These are phyloP conservation scores for Erpetoichthys calabaricus DNA, from an alignment of 2,797 vertebrate species.

Conservation along the genomic window DNA sequence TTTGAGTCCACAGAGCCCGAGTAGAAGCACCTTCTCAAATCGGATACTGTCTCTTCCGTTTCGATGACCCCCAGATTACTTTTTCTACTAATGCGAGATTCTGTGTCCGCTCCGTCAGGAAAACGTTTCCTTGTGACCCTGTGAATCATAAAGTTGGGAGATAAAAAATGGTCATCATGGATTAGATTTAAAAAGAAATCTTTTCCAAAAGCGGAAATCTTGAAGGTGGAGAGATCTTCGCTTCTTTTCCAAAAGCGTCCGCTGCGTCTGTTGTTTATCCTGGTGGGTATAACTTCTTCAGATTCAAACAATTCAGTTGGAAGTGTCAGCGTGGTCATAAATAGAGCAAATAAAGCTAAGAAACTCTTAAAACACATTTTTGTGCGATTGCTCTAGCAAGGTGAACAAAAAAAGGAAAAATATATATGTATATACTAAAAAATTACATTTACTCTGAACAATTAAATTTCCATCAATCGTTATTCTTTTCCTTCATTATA, in stretches of 20 bases:
- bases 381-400: too few species aligned
- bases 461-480: too few species aligned
- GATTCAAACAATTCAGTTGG: slow-evolving; percentile 30
- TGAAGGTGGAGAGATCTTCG: slow-evolving; percentile 44
- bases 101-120: slow-evolving; percentile 8
- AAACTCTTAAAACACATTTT: slow-evolving; percentile 28
- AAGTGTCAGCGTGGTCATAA: slow-evolving; percentile 26
- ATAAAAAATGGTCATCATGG: slow-evolving; percentile 69
- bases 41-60: slow-evolving; percentile 21
- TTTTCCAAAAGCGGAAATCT: slow-evolving; percentile 57
- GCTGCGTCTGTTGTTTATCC: slow-evolving; percentile 27
- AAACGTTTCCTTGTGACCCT: slow-evolving; percentile 37
- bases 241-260: slow-evolving; percentile 42
- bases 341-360: slow-evolving; percentile 27
- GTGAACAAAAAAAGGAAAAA: neutral
- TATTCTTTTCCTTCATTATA: too few species aligned
- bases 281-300: slow-evolving; percentile 47
- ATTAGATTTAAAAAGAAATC: slow-evolving; percentile 55
- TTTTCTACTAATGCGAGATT: neutral
- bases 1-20: slow-evolving; percentile 59
- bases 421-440: neutral
- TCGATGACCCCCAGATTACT: slow-evolving; percentile 20
- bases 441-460: neutral
- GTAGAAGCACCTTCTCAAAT: slow-evolving; percentile 65
- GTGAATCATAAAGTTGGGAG: slow-evolving; percentile 59